Evolutionary conservation across 2,888 invertebrate genomes (phyloP).

Genomic region (Phyllotreta cruciferae): DNA sequence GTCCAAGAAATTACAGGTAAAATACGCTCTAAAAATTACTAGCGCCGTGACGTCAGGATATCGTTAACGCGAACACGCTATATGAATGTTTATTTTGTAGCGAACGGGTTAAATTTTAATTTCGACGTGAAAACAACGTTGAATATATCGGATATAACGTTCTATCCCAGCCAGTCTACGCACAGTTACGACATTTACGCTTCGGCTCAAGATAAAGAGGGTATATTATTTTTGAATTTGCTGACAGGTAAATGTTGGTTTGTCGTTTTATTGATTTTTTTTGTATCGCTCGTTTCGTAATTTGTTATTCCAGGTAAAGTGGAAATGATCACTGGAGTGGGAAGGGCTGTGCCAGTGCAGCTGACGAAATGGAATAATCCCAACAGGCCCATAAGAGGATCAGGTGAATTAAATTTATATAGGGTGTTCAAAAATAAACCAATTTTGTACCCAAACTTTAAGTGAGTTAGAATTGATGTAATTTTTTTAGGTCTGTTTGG

Average conservation of each 20-base stretch:
- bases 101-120: conserved; percentile 69
- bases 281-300: background rate
- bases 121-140: conserved; percentile 79
- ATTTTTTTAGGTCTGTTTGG: conserved; percentile 68
- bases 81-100: conserved; percentile 57
- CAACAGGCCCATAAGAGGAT: conserved; percentile 71
- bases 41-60: too few species aligned
- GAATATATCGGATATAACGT: conserved; percentile 75
- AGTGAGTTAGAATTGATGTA: too few species aligned
- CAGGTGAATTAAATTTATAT: conserved; percentile 56
- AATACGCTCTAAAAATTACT: too few species aligned
- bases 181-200: conserved; percentile 79
- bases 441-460: too few species aligned
- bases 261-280: background rate
- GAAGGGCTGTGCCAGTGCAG: conserved; percentile 65
- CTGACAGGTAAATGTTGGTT: conserved; percentile 63
- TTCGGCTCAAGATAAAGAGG: conserved; percentile 74
- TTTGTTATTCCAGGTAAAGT: conserved; percentile 67
- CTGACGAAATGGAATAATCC: conserved; percentile 71
- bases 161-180: conserved; percentile 74
- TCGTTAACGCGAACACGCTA: too few species aligned
- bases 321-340: conserved; percentile 77
- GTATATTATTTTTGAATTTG: conserved; percentile 74
- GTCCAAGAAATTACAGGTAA: conserved; percentile 71
- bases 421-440: too few species aligned